Evolutionary conservation across 1,140 invertebrate species (phyloP).

Genomic region (Meteorus sp.): DNA sequence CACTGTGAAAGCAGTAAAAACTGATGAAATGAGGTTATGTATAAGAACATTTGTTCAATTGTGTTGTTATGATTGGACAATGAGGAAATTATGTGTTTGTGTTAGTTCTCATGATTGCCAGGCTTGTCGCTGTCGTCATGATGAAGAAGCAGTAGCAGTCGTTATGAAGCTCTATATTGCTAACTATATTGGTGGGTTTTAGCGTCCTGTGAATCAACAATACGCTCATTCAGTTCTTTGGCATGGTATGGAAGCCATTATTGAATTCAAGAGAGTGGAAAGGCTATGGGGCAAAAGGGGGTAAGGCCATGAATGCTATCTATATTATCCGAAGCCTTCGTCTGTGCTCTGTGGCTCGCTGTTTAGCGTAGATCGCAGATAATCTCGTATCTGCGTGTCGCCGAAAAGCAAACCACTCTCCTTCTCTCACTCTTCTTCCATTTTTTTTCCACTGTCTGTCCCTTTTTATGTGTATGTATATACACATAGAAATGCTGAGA

Average conservation of each 20-base stretch:
- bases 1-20: too few species aligned
- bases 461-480: constrained; percentile 6
- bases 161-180: too few species aligned
- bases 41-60: too few species aligned
- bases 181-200: too few species aligned
- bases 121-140: too few species aligned
- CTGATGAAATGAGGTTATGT: too few species aligned
- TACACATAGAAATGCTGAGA: constrained; percentile 8
- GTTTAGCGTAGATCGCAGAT: constrained; percentile 56
- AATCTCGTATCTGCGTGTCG: constrained; percentile 53
- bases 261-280: constrained; percentile 45
- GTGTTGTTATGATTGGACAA: too few species aligned
- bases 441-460: constrained; percentile 1
- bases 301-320: constrained; percentile 53
- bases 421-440: constrained; percentile 23
- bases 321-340: constrained; percentile 56
- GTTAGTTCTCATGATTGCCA: too few species aligned
- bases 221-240: constrained; percentile 39
- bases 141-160: too few species aligned
- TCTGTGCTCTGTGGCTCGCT: constrained; percentile 40
- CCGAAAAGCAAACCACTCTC: constrained; percentile 54
- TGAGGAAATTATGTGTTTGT: too few species aligned
- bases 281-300: constrained; percentile 24
- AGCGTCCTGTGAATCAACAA: constrained; percentile 37
- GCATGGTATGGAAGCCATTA: constrained; percentile 43